Evolutionary conservation across 2,797 vertebrate genomes (phyloP), one percentile per base, ranked within the genome.

Genomic region (Parauchenoglanis punctatus): DNA sequence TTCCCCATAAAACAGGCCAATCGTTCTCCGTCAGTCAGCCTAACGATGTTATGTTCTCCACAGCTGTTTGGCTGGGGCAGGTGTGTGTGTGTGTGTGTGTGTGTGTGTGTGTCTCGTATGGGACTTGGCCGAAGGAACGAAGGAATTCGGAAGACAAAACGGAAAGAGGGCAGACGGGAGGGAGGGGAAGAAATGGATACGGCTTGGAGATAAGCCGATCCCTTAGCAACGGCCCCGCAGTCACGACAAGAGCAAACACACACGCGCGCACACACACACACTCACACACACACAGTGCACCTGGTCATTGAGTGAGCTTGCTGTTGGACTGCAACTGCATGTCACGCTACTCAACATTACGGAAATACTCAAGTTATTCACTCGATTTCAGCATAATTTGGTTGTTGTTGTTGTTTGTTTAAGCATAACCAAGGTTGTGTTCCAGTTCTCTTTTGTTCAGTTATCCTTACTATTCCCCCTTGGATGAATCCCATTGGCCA

Each of bases 1-100:
- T 83, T 68, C 81, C 46, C 46, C 63, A 68, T 83, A 68, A 83
- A 83, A 91, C 91, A 93, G 93, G 91, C 93, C 90, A 92, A 91
- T 94, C 93, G 92, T 93, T 94, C 93, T 94, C 93, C 93, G 93
- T 95, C 94, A 95, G 94, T 94, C 91, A 92, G 93, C 92, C 92
- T 95, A 95, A 95, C 94, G 93, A 95, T 95, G 94, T 95, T 95
- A 93, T 95, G 94, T 87, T 87, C 92, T 90, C 93, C 93, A 94
- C 94, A 96, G 94, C 95, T 94, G 93, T 93, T 94, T 94, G 93
- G 92, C 70, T 85, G 90, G 91, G 94, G 93, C 95, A 97, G 95
- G 81, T 83, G 81, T 54, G 81, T 68, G 81, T 67, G 96, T 96
- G 94, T 94, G 95, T 92, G 91, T 93, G 93, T 88, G 90, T 92